These are phyloP conservation scores for Characodon lateralis DNA, from an alignment of 2,797 vertebrate species.

Conservation along the genomic window DNA sequence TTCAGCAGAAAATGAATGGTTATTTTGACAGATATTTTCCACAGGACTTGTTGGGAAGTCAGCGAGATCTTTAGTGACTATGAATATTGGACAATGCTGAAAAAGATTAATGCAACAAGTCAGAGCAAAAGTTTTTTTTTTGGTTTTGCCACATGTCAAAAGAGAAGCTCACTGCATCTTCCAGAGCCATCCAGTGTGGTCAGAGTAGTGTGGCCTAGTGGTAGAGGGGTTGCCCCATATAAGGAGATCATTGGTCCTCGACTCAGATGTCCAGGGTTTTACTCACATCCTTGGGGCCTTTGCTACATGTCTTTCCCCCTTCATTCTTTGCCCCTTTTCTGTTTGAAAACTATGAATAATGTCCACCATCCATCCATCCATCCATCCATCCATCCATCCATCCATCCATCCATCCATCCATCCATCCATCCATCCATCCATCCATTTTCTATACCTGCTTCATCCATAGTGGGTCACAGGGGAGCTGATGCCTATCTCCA, in stretches of 20 bases:
- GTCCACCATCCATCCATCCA: too few species aligned
- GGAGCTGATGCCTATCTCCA: too few species aligned
- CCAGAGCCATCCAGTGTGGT: not conserved
- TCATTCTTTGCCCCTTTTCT: too few species aligned
- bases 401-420: too few species aligned
- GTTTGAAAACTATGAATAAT: too few species aligned
- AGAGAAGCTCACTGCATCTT: not conserved
- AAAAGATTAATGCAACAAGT: not conserved
- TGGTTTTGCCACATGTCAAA: not conserved
- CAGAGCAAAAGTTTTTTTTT: not conserved
- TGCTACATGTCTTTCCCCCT: too few species aligned
- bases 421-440: too few species aligned
- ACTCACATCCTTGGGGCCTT: not conserved
- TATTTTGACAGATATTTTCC: not conserved
- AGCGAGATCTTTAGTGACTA: not conserved
- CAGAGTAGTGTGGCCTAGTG: not conserved
- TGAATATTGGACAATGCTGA: not conserved
- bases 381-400: too few species aligned
- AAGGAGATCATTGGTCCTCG: not conserved
- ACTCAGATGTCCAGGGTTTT: not conserved
- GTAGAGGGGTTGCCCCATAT: not conserved
- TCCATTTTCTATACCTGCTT: too few species aligned
- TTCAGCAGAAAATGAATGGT: not conserved
- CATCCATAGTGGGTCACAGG: too few species aligned
- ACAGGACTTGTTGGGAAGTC: too few species aligned